Base-by-base conservation (phyloP, 2,797 vertebrate genomes). In the Gymnoscopelus braueri region DNA sequence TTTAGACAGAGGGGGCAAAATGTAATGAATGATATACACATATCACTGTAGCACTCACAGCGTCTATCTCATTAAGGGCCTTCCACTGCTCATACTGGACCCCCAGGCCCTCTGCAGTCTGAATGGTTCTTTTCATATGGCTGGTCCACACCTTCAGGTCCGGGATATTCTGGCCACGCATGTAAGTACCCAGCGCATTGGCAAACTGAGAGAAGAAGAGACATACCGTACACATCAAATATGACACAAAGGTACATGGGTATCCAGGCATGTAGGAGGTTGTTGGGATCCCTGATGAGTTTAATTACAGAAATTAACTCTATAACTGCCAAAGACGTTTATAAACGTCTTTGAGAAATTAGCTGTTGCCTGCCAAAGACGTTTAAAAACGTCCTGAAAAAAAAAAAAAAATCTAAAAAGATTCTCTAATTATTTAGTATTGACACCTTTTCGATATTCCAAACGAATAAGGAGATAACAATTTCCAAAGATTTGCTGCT, bases 61-160 rank as follows among this genome's bases (percentile, higher is more conserved):
- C 96, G 11, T 97, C 95, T 0, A 97, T 96, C 84, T 97, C 96
- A 0, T 97, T 97, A 50, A 97, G 92, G 5, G 96, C 96, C 77
- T 97, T 97, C 96, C 96, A 97, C 81, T 97, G 96, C n/a, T 97
- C 96, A 1, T 97, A 96, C 11, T 91, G 91, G 44, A 95, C 92
- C 0, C 90, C 92, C 55, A 98, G 86, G 0, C 92, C 95, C 85
- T 96, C 96, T 0, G 96, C 96, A 0, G 96, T 97, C 92, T 98
- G 94, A 86, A 97, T 97, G 67, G 96, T 97, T 64, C 96, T 94
- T 65, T 93, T 96, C 96, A 97, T 95, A 89, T 98, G 96, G 75
- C 96, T 98, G 4, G 96, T 97, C 96, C 96, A 98, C 2, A 97
- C 95, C 90, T 97, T 97, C 76, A 97, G 90, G 76, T 96, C 94